Percentiles rank a stretch among this genome's conserved stretches.
These are phyloP conservation scores for Drosophila acutilabella DNA, from an alignment of 2,888 invertebrate genomes.

Conservation along the genomic window DNA sequence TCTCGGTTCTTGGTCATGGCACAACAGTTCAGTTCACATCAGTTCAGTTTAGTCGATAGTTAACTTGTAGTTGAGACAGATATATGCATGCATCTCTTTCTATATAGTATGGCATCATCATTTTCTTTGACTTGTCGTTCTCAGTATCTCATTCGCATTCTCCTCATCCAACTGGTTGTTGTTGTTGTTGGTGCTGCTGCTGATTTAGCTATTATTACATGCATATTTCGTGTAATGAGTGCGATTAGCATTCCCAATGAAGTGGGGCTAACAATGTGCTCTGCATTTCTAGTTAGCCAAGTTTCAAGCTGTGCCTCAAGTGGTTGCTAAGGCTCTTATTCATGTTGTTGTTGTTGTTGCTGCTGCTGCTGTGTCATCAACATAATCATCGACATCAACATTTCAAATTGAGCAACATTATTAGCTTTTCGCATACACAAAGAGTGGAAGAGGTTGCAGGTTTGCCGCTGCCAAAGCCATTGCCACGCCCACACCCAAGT, in stretches of 20 bases:
- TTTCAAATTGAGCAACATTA: slow-evolving; percentile 74
- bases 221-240: slow-evolving; percentile 80
- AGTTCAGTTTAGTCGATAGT: slow-evolving; percentile 22
- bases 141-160: slow-evolving; percentile 42
- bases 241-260: slow-evolving; percentile 80
- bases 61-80: slow-evolving; percentile 2
- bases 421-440: slow-evolving; percentile 41
- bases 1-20: neutral
- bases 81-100: slow-evolving; percentile 1
- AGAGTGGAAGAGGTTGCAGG: slow-evolving; percentile 7
- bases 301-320: slow-evolving; percentile 29
- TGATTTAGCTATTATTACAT: slow-evolving; percentile 78
- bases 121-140: slow-evolving; percentile 5
- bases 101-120: slow-evolving; percentile 10
- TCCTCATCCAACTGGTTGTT: slow-evolving; percentile 13
- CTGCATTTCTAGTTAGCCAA: slow-evolving; percentile 64
- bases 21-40: neutral
- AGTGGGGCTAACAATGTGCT: slow-evolving; percentile 80
- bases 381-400: slow-evolving; percentile 75
- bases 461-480: slow-evolving; percentile 44
- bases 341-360: slow-evolving; percentile 38
- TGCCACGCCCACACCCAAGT: slow-evolving; percentile 33
- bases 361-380: slow-evolving; percentile 63
- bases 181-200: slow-evolving; percentile 40
- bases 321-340: slow-evolving; percentile 25